Conservation (phyloP, 2,888 invertebrate genomes). For the Drosophila putrida region DNA sequence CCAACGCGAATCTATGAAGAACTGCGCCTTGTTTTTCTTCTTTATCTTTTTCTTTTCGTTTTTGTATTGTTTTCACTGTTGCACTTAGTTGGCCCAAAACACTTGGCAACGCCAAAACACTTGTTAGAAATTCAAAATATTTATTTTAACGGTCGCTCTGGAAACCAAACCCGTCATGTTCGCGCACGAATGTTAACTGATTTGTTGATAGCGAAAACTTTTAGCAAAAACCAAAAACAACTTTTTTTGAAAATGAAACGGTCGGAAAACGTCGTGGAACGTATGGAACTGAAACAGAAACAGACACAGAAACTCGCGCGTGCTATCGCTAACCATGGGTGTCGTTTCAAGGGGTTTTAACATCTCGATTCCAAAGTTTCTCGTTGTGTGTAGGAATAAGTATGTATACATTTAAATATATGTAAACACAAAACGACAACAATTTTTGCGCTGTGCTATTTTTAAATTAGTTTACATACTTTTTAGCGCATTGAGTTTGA, state of each 20-base stretch:
- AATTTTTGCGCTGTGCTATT: conserved; percentile 42
- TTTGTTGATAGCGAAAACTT: conserved; percentile 66
- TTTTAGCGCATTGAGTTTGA: conserved; percentile 36
- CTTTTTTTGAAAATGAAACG: conserved; percentile 48
- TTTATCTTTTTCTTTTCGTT: conserved; percentile 1
- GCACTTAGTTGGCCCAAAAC: conserved; percentile 36
- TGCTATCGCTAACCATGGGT: conserved; percentile 23
- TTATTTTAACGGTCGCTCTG: conserved; percentile 58
- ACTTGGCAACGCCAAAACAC: conserved; percentile 67
- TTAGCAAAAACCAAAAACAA: conserved; percentile 48
- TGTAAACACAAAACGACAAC: conserved; percentile 22
- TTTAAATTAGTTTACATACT: conserved; percentile 50
- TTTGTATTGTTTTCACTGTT: conserved; percentile 40
- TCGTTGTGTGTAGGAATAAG: neutral
- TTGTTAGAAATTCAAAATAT: conserved; percentile 63
- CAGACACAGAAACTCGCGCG: conserved; percentile 32
- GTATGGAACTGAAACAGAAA: conserved; percentile 43
- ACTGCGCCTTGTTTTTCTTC: conserved; percentile 15
- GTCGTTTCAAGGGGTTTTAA: conserved; percentile 1
- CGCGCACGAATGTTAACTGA: conserved; percentile 79
- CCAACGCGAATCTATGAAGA: conserved; percentile 11
- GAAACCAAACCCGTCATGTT: conserved; percentile 72
- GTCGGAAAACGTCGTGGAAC: conserved; percentile 27
- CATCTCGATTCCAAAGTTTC: conserved; percentile 27
- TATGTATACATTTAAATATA: conserved; percentile 7